Base-by-base conservation (phyloP, 2,888 invertebrate genomes). In the Eilema depressum region DNA sequence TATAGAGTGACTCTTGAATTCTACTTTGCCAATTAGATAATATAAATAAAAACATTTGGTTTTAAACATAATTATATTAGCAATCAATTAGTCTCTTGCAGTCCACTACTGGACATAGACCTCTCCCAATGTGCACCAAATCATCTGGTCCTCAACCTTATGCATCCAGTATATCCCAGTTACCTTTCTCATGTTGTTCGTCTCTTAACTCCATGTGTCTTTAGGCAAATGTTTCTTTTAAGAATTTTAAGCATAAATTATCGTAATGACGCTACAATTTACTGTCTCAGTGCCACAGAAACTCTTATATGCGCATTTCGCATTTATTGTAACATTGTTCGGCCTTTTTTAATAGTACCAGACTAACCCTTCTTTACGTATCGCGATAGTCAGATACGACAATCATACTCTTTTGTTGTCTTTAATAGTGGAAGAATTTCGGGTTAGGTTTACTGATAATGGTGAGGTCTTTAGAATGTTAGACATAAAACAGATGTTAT, bases 301-400 rank as follows among this genome's bases (percentile, higher is more conserved):
- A 23, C 17, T 14, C 7, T 14, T 33, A 3, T 14, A 62, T 33
- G 14, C 7, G 11, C 5, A 61, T n/a, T 37, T 33, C 12, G 14
- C 23, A 33, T 62, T 23, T 37, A 62, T 62, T 23, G 17, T 62
- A 23, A 62, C 23, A 62, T 37, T 62, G 23, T 33, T 37, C 61
- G 30, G 11, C n/a, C 30, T 61, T 61, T 0, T 62, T 37, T 62
- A 62, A 61, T 61, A 61, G 60, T 61, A 61, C 30, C 30, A 61
- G 10, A 61, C 17, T 61, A 61, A 37, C 37, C 37, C 23, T 62
- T 37, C 5, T 30, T 23, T 62, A 23, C 33, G 7, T 37, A 37
- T 33, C 37, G 14, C 23, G 62, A 62, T 62, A 37, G 33, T 20
- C 23, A 23, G 61, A 37, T 37, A 25, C 14, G 33, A 14, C 23